Evolutionary conservation across 2,888 invertebrate genomes (phyloP), one percentile per base, ranked within the genome.

Genomic region (Tenthredo distinguenda): DNA sequence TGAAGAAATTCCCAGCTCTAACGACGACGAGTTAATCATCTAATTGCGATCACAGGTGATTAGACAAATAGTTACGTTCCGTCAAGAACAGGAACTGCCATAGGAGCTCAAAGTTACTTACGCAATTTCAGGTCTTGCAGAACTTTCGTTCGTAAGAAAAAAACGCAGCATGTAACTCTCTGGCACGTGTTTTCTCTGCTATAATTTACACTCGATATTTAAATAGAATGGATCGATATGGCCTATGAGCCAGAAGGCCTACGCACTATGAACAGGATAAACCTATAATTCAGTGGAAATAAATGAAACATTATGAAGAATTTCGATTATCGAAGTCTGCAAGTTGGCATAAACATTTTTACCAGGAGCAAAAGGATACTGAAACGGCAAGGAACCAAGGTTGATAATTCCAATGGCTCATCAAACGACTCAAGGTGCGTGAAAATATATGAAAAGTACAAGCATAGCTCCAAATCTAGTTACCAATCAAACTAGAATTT

Each of bases 1-100:
- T 34, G 6, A 26, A 68, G 68, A 21, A 68, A 31, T 68, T 68
- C 71, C 37, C 18, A 7, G 4, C 37, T 34, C 9, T 71, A 34
- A 31, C n/a, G n/a, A 71, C 0, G n/a, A 37, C 9, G 18, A 37
- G 37, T 31, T 34, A 71, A 37, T 71, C 18, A 37, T 37, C 34
- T 71, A 37, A 37, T 37, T 71, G 7, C n/a, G 18, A 71, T 37
- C n/a, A 37, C 71, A 21, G 34, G 37, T n/a, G 71, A 71, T 71
- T n/a, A 34, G n/a, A 71, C 71, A 71, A 37, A 71, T 31, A n/a
- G 34, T 37, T 37, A 71, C 37, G 31, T 71, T 34, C 0, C 37
- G 34, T 71, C 71, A 37, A 71, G 37, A 71, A 71, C 71, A 71
- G 71, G 34, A 71, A 71, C 18, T 71, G 34, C 71, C 37, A 62